Conservation (phyloP, 2,797 vertebrate species). For the Smutsia temminckii region DNA sequence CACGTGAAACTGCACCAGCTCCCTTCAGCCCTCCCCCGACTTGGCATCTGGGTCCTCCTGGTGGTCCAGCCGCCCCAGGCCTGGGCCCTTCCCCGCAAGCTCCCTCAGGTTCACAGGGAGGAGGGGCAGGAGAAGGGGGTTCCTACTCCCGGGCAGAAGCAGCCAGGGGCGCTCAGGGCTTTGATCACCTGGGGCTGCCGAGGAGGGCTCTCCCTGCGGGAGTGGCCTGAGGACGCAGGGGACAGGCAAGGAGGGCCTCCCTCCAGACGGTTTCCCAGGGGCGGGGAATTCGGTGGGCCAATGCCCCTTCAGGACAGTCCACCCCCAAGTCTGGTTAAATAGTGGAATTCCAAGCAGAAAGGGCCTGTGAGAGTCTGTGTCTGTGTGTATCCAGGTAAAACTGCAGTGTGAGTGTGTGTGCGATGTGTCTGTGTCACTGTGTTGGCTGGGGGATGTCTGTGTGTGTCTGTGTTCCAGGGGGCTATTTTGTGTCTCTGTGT, state of each 20-base stretch:
- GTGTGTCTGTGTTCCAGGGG: neutral
- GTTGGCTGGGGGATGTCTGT: neutral
- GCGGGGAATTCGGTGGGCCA: fast-evolving
- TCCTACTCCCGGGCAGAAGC: too few species aligned
- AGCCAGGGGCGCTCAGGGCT: fast-evolving
- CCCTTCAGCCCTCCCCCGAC: too few species aligned
- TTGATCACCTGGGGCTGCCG: neutral
- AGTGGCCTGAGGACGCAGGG: too few species aligned
- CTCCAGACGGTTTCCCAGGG: neutral
- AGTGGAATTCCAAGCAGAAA: neutral
- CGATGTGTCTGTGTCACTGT: neutral
- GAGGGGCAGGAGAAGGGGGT: too few species aligned
- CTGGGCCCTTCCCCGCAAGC: fast-evolving
- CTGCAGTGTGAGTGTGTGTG: neutral
- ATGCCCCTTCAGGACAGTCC: neutral
- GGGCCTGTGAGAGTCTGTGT: neutral
- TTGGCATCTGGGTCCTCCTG: fast-evolving
- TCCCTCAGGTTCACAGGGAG: fast-evolving
- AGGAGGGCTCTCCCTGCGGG: fast-evolving
- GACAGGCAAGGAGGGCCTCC: fast-evolving
- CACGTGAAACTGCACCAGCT: too few species aligned
- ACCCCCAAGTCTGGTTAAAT: too few species aligned
- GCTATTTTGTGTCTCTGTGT: too few species aligned
- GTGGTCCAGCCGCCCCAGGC: neutral
- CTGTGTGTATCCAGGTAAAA: too few species aligned